Conservation (phyloP, 92 coral and sea anemone species). For the Meandrina meandrites region DNA sequence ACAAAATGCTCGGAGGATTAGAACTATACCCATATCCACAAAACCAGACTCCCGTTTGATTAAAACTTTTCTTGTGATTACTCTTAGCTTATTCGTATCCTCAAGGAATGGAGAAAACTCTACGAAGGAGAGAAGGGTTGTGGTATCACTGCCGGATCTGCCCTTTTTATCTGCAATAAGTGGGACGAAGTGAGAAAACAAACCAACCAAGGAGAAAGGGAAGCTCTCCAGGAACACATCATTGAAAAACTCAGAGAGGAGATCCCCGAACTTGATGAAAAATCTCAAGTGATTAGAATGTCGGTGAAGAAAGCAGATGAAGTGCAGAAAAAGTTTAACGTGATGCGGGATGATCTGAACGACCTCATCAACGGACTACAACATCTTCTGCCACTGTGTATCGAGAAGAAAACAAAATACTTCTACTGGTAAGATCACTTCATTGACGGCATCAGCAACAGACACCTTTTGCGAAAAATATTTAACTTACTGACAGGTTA, state of each 20-base stretch:
- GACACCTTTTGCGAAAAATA: too few relatives aligned
- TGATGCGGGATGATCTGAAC: constrained; percentile 5
- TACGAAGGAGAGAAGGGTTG: not conserved
- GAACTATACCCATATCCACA: too few relatives aligned
- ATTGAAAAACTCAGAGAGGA: not conserved
- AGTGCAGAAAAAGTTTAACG: not conserved
- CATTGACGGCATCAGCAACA: too few relatives aligned
- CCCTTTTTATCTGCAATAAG: constrained; percentile 28
- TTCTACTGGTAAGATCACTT: not conserved
- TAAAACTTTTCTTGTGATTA: too few relatives aligned
- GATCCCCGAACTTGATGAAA: constrained; percentile 9
- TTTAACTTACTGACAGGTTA: too few relatives aligned
- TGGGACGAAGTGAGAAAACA: constrained; percentile 25
- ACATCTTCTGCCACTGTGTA: constrained; percentile 14
- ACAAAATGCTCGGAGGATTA: too few relatives aligned
- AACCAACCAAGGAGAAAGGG: not conserved
- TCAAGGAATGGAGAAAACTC: constrained; percentile 5
- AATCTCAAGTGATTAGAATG: constrained; percentile 12
- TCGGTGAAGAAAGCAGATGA: not conserved
- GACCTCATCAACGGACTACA: not conserved
- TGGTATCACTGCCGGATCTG: constrained; percentile 14
- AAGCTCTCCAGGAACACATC: not conserved
- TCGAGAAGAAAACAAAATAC: constrained; percentile 15
- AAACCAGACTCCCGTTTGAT: too few relatives aligned
- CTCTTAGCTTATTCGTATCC: constrained; percentile 12